A percentile compares a stretch with the other conserved stretches of the same genome.
Evolutionary conservation across 23 tunicate species (phyloP).

Genomic region (Halocynthia roretzi): DNA sequence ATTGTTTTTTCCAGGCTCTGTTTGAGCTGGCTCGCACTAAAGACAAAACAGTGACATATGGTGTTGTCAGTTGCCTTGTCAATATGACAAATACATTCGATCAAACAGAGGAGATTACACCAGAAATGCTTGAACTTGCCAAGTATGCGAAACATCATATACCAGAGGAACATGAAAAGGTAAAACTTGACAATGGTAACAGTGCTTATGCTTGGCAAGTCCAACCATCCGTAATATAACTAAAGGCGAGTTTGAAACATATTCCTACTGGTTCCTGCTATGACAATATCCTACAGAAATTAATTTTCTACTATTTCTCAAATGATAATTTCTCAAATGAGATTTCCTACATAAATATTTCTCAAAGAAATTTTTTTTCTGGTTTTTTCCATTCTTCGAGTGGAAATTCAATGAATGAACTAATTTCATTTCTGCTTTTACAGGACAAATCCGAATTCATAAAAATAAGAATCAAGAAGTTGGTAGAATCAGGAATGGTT

Average conservation of each 20-base stretch:
- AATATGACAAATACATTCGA: conserved; percentile 94
- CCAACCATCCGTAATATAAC: too few species aligned
- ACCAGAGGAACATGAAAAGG: conserved; percentile 94
- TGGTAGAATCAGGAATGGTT: conserved; percentile 79
- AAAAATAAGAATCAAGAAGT: conserved; percentile 37
- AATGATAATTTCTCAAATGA: too few species aligned
- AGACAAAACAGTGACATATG: conserved; percentile 93
- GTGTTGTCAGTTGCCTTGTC: conserved; percentile 86
- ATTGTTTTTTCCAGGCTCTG: conserved; percentile 27
- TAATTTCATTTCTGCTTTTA: background rate
- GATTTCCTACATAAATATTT: too few species aligned
- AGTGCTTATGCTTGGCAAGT: too few species aligned
- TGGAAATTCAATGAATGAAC: too few species aligned
- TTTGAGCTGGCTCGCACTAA: conserved; percentile 74
- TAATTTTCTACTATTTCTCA: too few species aligned
- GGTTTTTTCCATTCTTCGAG: too few species aligned
- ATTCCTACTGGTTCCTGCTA: too few species aligned
- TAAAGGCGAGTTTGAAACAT: too few species aligned
- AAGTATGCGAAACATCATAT: conserved; percentile 96
- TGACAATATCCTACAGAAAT: too few species aligned
- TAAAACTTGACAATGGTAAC: background rate
- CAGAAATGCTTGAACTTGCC: conserved; percentile 95
- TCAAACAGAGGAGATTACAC: conserved; percentile 78
- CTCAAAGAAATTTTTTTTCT: too few species aligned
- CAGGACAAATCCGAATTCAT: conserved; percentile 79